Evolutionary conservation across 1,140 invertebrate genomes (phyloP), one percentile per base, ranked within the genome.

Genomic region (Meloidogyne exigua): DNA sequence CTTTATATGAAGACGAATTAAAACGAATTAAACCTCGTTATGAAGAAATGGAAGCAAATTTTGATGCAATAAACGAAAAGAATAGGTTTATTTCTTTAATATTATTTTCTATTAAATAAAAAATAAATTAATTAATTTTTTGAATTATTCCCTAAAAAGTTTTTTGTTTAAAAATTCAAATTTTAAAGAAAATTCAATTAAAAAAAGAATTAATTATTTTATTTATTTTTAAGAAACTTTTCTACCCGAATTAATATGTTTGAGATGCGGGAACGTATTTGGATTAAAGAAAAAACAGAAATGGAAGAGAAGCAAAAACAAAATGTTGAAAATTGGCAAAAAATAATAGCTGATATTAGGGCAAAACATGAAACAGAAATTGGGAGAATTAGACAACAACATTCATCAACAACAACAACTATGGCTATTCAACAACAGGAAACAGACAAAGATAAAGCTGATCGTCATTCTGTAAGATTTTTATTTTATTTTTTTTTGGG

Each of bases 251-350:
- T 77, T 28, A 28, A 67, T 66, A 79, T 62, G 15, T 69, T 67
- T 75, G 77, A 75, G 49, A 70, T 49, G 73, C 75, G 65, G 13
- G 73, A 77, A 70, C 23, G 57, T 32, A 71, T 79, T 42, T 68
- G 75, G 65, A 79, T 68, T 23, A 68, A 76, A 26, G 77, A 77
- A 64, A 71, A 77, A 32, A 42, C 57, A 5, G 73, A 68, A 25
- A 42, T 76, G 18, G 77, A 79, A 44, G 21, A 62, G 39, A 72
- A 32, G 9, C 39, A 72, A 15, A 77, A 74, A 32, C 66, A 76
- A 39, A 78, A 28, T 26, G 65, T 49, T 21, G 70, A 66, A 28
- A 76, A 77, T 67, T 68, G 25, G 23, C 39, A 44, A 64, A 36
- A 66, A 13, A 39, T 49, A 13, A 44, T 71, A 15, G 68, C 49